Evolutionary conservation across 2,888 invertebrate species (phyloP).

Genomic region (Tipula confusa): DNA sequence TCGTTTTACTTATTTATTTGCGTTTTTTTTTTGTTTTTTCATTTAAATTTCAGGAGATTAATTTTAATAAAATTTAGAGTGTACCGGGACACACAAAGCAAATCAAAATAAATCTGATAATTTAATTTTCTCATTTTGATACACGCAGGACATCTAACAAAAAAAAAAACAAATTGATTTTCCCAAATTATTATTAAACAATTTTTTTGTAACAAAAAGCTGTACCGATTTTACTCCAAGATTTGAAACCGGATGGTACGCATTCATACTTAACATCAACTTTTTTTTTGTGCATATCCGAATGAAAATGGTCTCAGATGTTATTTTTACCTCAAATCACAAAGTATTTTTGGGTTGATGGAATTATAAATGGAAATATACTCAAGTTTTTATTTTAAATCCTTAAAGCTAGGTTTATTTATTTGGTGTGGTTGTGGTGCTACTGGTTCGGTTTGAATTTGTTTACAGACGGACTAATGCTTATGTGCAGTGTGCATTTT

Average conservation of each 20-base stretch:
- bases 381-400: no score
- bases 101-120: not conserved
- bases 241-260: not conserved
- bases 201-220: not conserved
- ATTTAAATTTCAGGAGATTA: not conserved
- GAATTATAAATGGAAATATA: no score
- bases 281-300: not conserved
- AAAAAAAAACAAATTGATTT: not conserved
- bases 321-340: not conserved
- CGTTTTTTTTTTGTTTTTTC: not conserved
- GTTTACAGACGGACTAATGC: no score
- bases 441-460: no score
- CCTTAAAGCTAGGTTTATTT: no score
- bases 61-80: not conserved
- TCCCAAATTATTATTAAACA: not conserved
- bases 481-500: no score
- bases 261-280: not conserved
- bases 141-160: not conserved
- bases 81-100: not conserved
- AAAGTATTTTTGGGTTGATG: not conserved
- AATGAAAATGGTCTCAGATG: not conserved
- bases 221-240: not conserved
- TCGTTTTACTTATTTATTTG: not conserved
- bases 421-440: no score
- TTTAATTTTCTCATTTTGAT: constrained; percentile 3